phyloP scores from a whole-genome alignment of 2,113 vertebrate species.

The Thamnophis sirtalis region DNA sequence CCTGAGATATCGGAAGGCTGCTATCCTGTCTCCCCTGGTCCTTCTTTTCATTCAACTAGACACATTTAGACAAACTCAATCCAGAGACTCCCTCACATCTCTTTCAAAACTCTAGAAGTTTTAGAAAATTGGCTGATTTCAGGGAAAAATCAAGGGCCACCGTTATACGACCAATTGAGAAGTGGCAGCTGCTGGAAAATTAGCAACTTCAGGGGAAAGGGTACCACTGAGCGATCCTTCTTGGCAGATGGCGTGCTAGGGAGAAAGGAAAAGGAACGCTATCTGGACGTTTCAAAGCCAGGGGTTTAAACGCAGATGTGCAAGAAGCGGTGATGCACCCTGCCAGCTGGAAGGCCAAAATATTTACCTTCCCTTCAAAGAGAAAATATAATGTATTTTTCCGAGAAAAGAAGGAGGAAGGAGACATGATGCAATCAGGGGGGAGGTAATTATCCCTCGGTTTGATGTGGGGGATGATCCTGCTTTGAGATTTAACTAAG shows the following conservation, averaged over 20 bases:
- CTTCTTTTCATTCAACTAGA: neutral
- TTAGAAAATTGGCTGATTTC: neutral
- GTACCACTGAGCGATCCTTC: neutral
- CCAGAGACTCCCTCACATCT: neutral
- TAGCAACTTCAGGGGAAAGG: neutral
- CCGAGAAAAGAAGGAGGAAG: slow-evolving; percentile 27
- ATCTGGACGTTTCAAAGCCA: neutral
- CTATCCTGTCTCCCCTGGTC: neutral
- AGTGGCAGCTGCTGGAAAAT: neutral
- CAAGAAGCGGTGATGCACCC: slow-evolving; percentile 6
- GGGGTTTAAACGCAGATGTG: no score
- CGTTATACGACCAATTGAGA: neutral
- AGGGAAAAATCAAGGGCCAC: neutral
- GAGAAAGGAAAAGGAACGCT: neutral
- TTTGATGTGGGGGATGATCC: slow-evolving; percentile 39
- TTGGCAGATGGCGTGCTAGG: neutral
- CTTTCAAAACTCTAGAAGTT: neutral
- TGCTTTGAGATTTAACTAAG: slow-evolving; percentile 57
- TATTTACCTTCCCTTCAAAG: slow-evolving; percentile 1
- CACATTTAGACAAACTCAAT: neutral
- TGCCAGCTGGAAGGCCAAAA: slow-evolving; percentile 27
- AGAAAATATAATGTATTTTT: slow-evolving; percentile 52
- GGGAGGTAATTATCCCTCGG: slow-evolving; percentile 49
- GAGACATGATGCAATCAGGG: slow-evolving; percentile 50
- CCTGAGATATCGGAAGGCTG: neutral